Evolutionary conservation across 2,113 vertebrate species (phyloP).

Genomic region (Sturnus vulgaris): DNA sequence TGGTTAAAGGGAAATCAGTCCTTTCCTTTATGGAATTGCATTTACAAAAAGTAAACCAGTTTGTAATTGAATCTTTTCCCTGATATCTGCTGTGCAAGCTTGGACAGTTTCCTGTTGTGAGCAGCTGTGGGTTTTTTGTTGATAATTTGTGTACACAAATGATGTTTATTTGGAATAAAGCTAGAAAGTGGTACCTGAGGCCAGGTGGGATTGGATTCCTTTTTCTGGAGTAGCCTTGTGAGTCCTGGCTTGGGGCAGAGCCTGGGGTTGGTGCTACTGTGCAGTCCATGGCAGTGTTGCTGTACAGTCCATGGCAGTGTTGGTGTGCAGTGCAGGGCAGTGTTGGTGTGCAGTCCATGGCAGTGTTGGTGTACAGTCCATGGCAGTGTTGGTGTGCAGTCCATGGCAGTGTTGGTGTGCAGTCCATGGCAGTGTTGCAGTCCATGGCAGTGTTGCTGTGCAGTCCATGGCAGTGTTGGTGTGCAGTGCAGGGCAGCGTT

Average conservation of each 20-base stretch:
- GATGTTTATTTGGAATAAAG: neutral
- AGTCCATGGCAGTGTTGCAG: too few species aligned
- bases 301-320: too few species aligned
- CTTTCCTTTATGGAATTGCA: neutral
- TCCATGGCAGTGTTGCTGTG: too few species aligned
- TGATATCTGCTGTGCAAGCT: neutral
- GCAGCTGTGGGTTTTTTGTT: neutral
- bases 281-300: neutral
- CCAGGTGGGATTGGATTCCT: neutral
- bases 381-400: too few species aligned
- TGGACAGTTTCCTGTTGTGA: neutral
- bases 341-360: too few species aligned
- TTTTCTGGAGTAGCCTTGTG: neutral
- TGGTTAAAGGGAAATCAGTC: neutral
- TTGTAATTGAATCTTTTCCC: neutral
- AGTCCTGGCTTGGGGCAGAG: neutral
- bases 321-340: too few species aligned
- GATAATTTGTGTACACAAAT: neutral
- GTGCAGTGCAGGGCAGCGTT: too few species aligned
- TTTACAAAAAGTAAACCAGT: neutral
- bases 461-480: too few species aligned
- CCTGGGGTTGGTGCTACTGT: neutral
- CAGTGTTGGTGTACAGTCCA: too few species aligned
- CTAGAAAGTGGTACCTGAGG: neutral
- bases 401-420: too few species aligned